Percentiles rank a stretch among this genome's conserved stretches.
These are phyloP conservation scores for Phortica variegata DNA, from an alignment of 1,140 invertebrate species.

Conservation along the genomic window DNA sequence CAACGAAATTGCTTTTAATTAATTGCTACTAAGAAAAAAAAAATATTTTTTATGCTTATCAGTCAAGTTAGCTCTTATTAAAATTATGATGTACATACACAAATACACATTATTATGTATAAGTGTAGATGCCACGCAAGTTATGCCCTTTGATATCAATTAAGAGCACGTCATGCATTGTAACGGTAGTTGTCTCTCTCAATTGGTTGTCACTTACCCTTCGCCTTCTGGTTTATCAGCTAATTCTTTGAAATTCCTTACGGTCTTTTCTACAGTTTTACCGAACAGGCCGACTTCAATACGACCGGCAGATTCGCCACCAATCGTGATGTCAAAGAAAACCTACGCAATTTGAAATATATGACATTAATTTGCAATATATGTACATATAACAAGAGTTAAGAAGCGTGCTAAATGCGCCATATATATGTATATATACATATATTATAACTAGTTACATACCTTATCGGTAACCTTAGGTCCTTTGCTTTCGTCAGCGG, in stretches of 20 bases:
- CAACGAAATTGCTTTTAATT: no score
- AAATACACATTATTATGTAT: conserved; percentile 24
- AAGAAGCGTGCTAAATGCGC: conserved; percentile 18
- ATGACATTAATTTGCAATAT: no score
- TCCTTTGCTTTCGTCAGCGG: conserved; percentile 59
- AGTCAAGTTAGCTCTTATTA: conserved; percentile 2
- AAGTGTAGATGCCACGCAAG: conserved; percentile 37
- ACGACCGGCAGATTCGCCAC: conserved; percentile 71
- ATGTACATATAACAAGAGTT: conserved; percentile 18
- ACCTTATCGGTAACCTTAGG: conserved; percentile 78
- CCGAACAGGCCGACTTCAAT: conserved; percentile 94
- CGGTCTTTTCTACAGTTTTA: conserved; percentile 94
- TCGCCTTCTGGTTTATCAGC: conserved; percentile 75
- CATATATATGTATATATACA: conserved; percentile 10
- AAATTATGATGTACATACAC: conserved; percentile 8
- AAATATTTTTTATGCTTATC: conserved; percentile 6
- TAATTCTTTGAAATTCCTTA: conserved; percentile 86
- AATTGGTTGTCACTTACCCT: conserved; percentile 59
- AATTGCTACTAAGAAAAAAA: conserved; percentile 1
- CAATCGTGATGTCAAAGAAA: conserved; percentile 90
- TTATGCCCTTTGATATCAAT: conserved; percentile 15
- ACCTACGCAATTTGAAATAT: conserved; percentile 67
- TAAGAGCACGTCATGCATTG: no score
- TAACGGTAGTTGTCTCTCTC: background rate
- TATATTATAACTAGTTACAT: conserved; percentile 26